A percentile compares a stretch with the other conserved stretches of the same genome.
Conservation (phyloP, 2,797 vertebrate species). For the Sciurus carolinensis region DNA sequence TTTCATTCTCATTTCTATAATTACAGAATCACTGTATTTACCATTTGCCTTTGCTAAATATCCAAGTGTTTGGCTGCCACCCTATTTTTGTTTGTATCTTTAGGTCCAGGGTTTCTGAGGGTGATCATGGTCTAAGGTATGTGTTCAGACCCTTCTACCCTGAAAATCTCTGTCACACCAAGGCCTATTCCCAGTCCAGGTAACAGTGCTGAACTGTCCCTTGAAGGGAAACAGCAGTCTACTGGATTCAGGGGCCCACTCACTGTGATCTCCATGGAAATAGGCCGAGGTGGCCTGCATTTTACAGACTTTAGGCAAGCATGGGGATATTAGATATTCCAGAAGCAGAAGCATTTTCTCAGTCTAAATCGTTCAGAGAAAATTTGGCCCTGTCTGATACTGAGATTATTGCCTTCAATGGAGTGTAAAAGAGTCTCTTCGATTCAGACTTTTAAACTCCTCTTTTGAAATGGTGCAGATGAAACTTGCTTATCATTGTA, state of each 20-base stretch:
- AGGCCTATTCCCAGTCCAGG: background rate
- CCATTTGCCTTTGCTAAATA: slow-evolving; percentile 70
- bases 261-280: slow-evolving; percentile 65
- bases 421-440: slow-evolving; percentile 67
- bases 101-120: background rate
- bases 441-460: slow-evolving; percentile 78
- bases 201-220: background rate
- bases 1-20: slow-evolving; percentile 66
- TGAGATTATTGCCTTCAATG: slow-evolving; percentile 79
- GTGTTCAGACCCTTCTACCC: background rate
- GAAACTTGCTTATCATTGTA: slow-evolving; percentile 81
- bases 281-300: background rate
- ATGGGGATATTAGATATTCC: slow-evolving; percentile 62
- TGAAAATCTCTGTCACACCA: background rate
- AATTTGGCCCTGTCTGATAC: slow-evolving; percentile 72
- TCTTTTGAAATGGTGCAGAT: slow-evolving; percentile 76
- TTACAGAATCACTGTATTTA: slow-evolving; percentile 55
- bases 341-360: slow-evolving; percentile 67
- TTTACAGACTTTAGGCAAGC: slow-evolving; percentile 28
- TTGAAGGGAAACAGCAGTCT: background rate
- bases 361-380: slow-evolving; percentile 64
- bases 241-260: background rate
- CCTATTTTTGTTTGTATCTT: slow-evolving; percentile 28
- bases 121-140: slow-evolving; percentile 28
- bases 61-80: slow-evolving; percentile 10